These are phyloP conservation scores for Platycnemis pennipes DNA, from an alignment of 2,888 invertebrate species.

Conservation along the genomic window DNA sequence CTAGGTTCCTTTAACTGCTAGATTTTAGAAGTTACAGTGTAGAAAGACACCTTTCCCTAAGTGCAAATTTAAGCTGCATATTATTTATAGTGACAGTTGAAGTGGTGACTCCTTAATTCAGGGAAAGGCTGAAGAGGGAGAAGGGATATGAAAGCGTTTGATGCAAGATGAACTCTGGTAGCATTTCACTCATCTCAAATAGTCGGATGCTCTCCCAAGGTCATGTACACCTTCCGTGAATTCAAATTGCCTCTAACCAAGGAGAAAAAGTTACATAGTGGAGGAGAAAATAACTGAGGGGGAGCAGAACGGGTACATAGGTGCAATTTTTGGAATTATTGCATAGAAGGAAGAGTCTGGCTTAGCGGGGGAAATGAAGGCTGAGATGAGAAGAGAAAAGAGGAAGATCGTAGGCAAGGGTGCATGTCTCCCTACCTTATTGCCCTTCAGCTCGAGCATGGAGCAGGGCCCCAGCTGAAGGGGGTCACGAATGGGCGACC, in stretches of 20 bases:
- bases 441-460: neutral
- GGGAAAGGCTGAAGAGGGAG: too few species aligned
- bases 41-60: too few species aligned
- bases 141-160: too few species aligned
- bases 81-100: too few species aligned
- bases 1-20: too few species aligned
- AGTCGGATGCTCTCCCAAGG: too few species aligned
- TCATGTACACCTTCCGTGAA: neutral
- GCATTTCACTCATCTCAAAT: too few species aligned
- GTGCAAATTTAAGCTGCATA: too few species aligned
- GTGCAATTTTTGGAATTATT: neutral
- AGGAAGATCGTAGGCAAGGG: neutral
- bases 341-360: neutral
- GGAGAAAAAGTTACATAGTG: neutral
- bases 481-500: conserved; percentile 51
- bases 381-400: neutral
- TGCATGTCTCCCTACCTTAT: conserved; percentile 29
- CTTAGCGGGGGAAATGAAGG: neutral
- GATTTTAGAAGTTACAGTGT: too few species aligned
- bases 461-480: conserved; percentile 25
- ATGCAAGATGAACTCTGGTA: too few species aligned
- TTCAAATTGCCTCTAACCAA: neutral
- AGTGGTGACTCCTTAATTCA: too few species aligned
- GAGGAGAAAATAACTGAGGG: neutral
- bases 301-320: neutral